phyloP scores from a whole-genome alignment of 2,888 invertebrate genomes.

The Dendrolimus houi region DNA sequence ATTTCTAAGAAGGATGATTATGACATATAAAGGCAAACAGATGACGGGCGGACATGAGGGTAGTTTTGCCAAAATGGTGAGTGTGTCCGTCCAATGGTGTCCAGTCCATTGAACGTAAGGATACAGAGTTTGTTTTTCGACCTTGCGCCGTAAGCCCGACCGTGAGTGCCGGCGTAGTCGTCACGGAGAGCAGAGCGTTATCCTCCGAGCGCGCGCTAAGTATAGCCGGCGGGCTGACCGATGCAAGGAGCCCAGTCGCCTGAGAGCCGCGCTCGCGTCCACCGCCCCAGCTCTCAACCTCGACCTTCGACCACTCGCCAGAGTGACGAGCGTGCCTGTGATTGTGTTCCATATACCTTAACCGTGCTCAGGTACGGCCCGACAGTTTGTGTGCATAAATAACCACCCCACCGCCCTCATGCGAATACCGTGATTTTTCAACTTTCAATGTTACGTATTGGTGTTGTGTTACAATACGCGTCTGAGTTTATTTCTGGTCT shows the following conservation, averaged over 20 bases:
- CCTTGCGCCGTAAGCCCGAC: conserved; percentile 38
- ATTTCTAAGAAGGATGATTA: too few relatives aligned
- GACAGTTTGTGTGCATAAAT: conserved; percentile 30
- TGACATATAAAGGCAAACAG: too few relatives aligned
- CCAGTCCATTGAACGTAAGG: background rate
- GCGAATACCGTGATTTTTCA: conserved; percentile 33
- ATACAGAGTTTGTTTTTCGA: conserved; percentile 54
- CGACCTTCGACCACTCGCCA: conserved; percentile 67
- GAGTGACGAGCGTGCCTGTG: conserved; percentile 74
- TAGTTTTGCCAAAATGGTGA: too few relatives aligned
- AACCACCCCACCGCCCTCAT: conserved; percentile 13
- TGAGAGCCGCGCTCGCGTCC: conserved; percentile 68
- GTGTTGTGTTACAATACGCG: conserved; percentile 26
- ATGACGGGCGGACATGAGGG: too few relatives aligned
- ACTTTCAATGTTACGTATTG: conserved; percentile 46
- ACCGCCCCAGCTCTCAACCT: conserved; percentile 61
- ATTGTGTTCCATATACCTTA: conserved; percentile 51
- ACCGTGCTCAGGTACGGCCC: conserved; percentile 35
- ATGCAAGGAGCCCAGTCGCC: conserved; percentile 57
- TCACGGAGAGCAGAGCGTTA: conserved; percentile 22
- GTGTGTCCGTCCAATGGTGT: too few relatives aligned
- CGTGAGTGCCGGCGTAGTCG: conserved; percentile 23
- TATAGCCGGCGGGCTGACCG: conserved; percentile 45
- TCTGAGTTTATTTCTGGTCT: conserved; percentile 13
- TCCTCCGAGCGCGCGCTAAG: conserved; percentile 49